A percentile compares a stretch with the other conserved stretches of the same genome.
Conservation (phyloP, 2,888 invertebrate species). For the Bombylius discolor region DNA sequence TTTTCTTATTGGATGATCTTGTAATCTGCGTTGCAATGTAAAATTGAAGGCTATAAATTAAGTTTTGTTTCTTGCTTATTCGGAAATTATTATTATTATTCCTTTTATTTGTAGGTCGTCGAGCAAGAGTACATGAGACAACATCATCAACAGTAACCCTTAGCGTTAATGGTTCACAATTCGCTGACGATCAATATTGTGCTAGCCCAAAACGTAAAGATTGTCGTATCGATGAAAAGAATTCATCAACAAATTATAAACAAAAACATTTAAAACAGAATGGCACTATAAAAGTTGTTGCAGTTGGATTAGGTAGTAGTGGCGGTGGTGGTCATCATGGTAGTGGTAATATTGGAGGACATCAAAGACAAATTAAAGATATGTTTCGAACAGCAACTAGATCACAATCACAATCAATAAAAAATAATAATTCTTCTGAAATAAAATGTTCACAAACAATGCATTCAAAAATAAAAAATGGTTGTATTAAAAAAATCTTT, state of each 20-base stretch:
- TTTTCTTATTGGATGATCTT: too few species aligned
- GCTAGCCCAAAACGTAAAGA: conserved; percentile 38
- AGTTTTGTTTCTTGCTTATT: too few species aligned
- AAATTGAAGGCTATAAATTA: too few species aligned
- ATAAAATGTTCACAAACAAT: not conserved
- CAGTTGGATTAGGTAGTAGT: not conserved
- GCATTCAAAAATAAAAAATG: not conserved
- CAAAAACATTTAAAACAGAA: not conserved
- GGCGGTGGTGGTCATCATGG: not conserved
- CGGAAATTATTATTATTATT: not conserved
- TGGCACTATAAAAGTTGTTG: not conserved
- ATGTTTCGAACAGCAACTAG: conserved; percentile 20
- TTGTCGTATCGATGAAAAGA: conserved; percentile 28
- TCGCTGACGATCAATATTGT: conserved; percentile 29
- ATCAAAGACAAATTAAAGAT: not conserved
- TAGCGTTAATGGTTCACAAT: conserved; percentile 2
- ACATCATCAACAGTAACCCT: not conserved
- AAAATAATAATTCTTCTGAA: conserved; percentile 10
- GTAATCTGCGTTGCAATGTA: too few species aligned
- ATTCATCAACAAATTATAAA: not conserved
- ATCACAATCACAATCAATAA: conserved; percentile 30
- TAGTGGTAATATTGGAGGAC: not conserved
- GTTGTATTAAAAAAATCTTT: not conserved
- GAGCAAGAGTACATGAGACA: not conserved
- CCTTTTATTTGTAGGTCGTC: conserved; percentile 1